phyloP scores from a whole-genome alignment of 2,888 invertebrate species.

The Ennomos quercinarius region DNA sequence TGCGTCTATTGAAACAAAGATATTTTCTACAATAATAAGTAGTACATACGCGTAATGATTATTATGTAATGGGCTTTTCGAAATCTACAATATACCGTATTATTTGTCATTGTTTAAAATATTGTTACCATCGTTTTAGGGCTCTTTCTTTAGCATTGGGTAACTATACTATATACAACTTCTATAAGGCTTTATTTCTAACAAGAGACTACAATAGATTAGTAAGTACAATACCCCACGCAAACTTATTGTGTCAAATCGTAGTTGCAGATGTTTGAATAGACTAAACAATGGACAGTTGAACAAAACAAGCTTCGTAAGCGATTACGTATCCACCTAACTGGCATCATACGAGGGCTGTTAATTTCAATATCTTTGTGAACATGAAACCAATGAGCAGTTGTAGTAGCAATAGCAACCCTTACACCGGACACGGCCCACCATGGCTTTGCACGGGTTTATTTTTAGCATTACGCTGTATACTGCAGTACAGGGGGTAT shows the following conservation, averaged over 20 bases:
- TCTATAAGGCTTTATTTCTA: conserved; percentile 19
- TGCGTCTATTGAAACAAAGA: too few species aligned
- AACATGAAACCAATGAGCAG: background rate
- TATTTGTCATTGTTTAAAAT: background rate
- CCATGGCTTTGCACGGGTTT: too few species aligned
- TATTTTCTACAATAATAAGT: too few species aligned
- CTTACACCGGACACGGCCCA: too few species aligned
- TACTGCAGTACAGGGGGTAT: too few species aligned
- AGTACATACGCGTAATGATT: too few species aligned
- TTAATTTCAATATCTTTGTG: conserved; percentile 6
- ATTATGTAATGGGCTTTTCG: too few species aligned
- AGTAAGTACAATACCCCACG: conserved; percentile 17
- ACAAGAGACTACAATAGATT: conserved; percentile 29
- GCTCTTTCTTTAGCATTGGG: conserved; percentile 19
- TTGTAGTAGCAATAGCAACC: too few species aligned
- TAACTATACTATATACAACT: conserved; percentile 16
- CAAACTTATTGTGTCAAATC: conserved; percentile 21
- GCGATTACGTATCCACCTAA: conserved; percentile 46
- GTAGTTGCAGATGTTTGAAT: conserved; percentile 23
- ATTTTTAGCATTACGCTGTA: too few species aligned
- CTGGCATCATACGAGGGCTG: conserved; percentile 12
- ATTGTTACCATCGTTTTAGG: conserved; percentile 6
- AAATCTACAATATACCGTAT: too few species aligned
- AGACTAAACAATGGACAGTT: conserved; percentile 39
- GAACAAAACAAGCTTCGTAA: conserved; percentile 51